Base-by-base conservation (phyloP, 1,140 invertebrate genomes). In the Hypothenemus hampei region DNA sequence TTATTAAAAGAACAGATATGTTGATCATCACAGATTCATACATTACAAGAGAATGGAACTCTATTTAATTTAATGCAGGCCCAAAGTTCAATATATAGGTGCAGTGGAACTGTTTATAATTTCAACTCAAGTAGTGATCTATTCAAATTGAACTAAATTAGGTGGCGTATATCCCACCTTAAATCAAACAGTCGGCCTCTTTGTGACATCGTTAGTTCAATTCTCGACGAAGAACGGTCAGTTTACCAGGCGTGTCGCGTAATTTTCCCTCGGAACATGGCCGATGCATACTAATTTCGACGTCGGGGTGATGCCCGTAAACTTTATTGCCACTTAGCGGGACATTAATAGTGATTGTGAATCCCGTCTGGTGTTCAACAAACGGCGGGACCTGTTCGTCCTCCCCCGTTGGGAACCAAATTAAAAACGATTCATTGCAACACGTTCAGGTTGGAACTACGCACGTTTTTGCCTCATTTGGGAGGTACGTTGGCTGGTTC, bases 321-420 rank as follows among this genome's bases (percentile, higher is more conserved):
- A 69, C 52, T 69, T 67, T 68, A 67, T 66, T 64, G 61, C 60
- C 65, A 68, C 66, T 69, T 68, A 67, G 62, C 60, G 57, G 55
- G 58, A 60, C 66, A 67, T 69, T 69, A 69, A 65, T 60, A 59
- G 60, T 66, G 65, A 67, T 67, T 69, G 66, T 59, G 60, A 58
- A 62, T 58, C 59, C 48, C 52, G 54, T 59, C 59, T 52, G 50
- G 58, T 56, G 37, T 35, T 21, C 31, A 45, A 39, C 21, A 41
- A 20, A n/a, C n/a, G n/a, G n/a, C n/a, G n/a, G n/a, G n/a, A n/a
- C n/a, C n/a, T n/a, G n/a, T n/a, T 15, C 36, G 53, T 49, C 41
- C 37, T 41, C 49, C 46, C 53, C 48, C 13, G n/a, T n/a, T 21
- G 45, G 31, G 31, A 13, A 8, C 47, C 20, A 53, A 58, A 47